Base-by-base conservation (phyloP, 1,140 invertebrate species). In the Drosophila busckii region DNA sequence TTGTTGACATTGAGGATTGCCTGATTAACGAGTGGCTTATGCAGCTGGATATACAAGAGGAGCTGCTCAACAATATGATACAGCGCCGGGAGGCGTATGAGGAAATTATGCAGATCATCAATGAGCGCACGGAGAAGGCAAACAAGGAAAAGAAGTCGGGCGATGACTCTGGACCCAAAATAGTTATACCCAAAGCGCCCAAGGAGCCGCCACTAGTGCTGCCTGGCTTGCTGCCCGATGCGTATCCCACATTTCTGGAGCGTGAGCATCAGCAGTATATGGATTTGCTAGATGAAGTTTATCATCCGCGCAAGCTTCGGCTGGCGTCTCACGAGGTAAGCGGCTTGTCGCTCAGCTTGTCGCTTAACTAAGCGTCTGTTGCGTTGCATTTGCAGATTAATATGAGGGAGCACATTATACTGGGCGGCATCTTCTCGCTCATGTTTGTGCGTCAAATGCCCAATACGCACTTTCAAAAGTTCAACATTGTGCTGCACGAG, bases 381-480 rank as follows among this genome's bases (percentile, higher is more conserved):
- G 4, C 40, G 3, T 10, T 22, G 5, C 3, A 1, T 10, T 22
- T 45, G 4, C 4, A 86, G 84, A 68, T 86, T 0, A 86, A 86
- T 63, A 29, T 86, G 1, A 54, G 80, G 15, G 28, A 86, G 20
- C 40, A 38, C 28, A 55, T 86, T 0, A 48, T 86, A 3, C 26
- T 86, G 7, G 84, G 84, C 15, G 84, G 84, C 1, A 26, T 84
- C 0, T 86, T 78, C 35, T 58, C 65, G 8, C 28, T 86, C 0
- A 31, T 67, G 28, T 63, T 67, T 32, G 54, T 86, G 2, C 60
- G 48, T 4, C 66, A 65, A 2, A 65, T 76, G 3, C 2, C 15
- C 0, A 59, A 69, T 35, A 59, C 45, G 1, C 42, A 76, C 4
- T 86, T 61, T 8, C 13, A 67, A 6, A 62, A 38, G 19, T 84